Base-by-base conservation (phyloP, 2,888 invertebrate species). In the Tipula confusa region DNA sequence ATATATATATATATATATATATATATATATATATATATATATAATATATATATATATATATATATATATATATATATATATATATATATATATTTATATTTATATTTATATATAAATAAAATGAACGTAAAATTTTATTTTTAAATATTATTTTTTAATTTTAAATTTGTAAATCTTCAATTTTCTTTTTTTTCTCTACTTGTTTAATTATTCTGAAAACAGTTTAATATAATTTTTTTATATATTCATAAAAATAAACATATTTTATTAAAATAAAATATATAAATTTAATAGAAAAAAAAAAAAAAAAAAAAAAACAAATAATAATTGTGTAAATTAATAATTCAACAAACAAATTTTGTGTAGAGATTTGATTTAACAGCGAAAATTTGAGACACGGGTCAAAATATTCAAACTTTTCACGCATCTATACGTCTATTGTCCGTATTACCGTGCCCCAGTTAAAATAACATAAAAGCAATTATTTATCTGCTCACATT, bases 101-200 rank as follows among this genome's bases (percentile, higher is more conserved):
- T 64, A 64, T 64, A n/a, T 18, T 24, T 64, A 24, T 64, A 64
- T 64, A 64, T 64, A 64, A 64, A 64, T 64, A 64, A n/a, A n/a
- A 64, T 24, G 24, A 64, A 64, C 64, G 24, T 64, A 64, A 64
- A 64, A 64, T 64, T 64, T 64, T 64, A 64, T 64, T 64, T 64
- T 64, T 64, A 64, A 64, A 64, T 64, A 64, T 64, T 64, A 64
- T 64, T 64, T 64, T 64, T 64, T 64, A 64, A 64, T 64, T 64
- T 64, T 64, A 64, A 64, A 64, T 64, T 64, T 64, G 64, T 64
- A 64, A 64, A 64, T 64, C 64, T 64, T 64, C 64, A 64, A 64
- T 64, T 64, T 64, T 64, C 64, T 24, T 64, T 64, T 64, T n/a
- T 48, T 64, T 64, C 64, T 64, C 64, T 64, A 64, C 64, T 64